A percentile compares a stretch with the other conserved stretches of the same genome.
These are phyloP conservation scores for Arvicola amphibius DNA, from an alignment of 2,797 vertebrate species.

Conservation along the genomic window DNA sequence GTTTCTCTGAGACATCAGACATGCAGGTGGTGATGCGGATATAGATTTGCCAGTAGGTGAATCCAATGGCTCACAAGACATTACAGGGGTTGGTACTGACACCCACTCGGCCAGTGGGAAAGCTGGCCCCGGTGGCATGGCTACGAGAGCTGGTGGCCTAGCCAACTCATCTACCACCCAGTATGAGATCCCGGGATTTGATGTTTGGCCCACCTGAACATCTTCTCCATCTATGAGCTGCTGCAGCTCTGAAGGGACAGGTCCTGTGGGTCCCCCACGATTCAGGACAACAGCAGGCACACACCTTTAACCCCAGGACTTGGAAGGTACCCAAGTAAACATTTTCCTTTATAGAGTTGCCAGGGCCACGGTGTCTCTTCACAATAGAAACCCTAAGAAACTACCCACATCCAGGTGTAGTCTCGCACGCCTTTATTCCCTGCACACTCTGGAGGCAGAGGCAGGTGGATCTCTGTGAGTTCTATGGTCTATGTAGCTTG, in stretches of 20 bases:
- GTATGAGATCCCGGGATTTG: background rate
- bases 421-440: too few species aligned
- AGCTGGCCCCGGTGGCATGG: background rate
- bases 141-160: background rate
- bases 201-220: background rate
- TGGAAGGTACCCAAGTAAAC: too few species aligned
- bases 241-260: background rate
- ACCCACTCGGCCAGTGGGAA: background rate
- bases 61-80: background rate
- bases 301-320: too few species aligned
- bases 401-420: too few species aligned
- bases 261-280: background rate
- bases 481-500: too few species aligned
- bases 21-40: background rate
- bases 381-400: too few species aligned
- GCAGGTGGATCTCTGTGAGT: too few species aligned
- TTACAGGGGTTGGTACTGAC: background rate
- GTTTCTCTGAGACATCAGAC: background rate
- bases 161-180: background rate
- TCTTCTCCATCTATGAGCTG: background rate
- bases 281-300: background rate
- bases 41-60: background rate
- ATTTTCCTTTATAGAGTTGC: too few species aligned
- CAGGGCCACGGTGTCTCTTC: too few species aligned
- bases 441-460: too few species aligned